Evolutionary conservation across 2,797 vertebrate genomes (phyloP).

Genomic region (Podarcis siculus): DNA sequence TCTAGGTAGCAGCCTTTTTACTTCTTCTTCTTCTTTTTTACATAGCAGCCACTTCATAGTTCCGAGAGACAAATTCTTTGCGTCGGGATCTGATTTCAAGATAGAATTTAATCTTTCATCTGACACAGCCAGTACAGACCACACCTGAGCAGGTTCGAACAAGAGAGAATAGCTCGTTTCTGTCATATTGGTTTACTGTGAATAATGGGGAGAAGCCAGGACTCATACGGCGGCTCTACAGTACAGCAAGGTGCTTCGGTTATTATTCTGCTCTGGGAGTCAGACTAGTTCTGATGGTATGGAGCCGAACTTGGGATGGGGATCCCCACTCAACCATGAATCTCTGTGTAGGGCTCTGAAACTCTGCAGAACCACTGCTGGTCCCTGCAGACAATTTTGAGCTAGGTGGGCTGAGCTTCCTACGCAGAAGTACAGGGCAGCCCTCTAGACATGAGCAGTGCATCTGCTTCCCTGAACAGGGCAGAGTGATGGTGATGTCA

Average conservation of each 20-base stretch:
- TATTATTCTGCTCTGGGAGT: neutral
- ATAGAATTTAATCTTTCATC: constrained; percentile 38
- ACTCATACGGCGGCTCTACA: neutral
- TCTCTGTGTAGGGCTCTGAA: too few species aligned
- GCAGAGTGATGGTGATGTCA: too few species aligned
- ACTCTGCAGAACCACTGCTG: too few species aligned
- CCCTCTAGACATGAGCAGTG: too few species aligned
- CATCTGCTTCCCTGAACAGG: too few species aligned
- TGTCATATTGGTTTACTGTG: neutral
- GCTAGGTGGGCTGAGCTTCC: too few species aligned
- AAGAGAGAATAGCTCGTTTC: constrained; percentile 18
- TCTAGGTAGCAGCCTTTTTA: neutral
- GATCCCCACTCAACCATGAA: neutral
- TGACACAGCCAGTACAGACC: constrained; percentile 15
- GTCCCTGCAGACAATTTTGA: too few species aligned
- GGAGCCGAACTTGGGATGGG: neutral
- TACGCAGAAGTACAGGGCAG: too few species aligned
- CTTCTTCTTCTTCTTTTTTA: too few species aligned
- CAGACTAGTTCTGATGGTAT: neutral
- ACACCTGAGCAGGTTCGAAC: constrained; percentile 32
- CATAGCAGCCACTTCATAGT: neutral
- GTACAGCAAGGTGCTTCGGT: neutral
- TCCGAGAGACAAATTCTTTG: neutral
- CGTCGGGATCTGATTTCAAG: constrained; percentile 21
- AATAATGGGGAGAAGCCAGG: constrained; percentile 4